Evolutionary conservation across 2,797 vertebrate species (phyloP).

Genomic region (Delichon dasypus): DNA sequence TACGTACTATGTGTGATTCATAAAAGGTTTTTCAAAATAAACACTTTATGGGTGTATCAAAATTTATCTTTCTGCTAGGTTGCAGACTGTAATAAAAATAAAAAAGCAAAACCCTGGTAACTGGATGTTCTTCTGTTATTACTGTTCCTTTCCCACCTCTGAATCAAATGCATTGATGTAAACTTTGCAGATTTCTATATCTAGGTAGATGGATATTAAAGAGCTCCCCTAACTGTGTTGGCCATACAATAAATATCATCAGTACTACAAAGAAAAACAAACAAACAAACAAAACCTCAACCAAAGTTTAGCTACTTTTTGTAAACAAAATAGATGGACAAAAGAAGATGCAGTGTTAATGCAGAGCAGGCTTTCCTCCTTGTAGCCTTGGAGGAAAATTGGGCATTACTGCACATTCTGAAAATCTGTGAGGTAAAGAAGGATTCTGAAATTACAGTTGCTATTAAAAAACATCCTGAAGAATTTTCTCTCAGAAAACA

Average conservation of each 20-base stretch:
- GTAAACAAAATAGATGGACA: background rate
- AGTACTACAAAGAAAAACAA: background rate
- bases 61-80: background rate
- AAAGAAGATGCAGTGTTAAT: background rate
- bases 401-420: background rate
- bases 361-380: background rate
- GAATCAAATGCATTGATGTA: background rate
- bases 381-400: background rate
- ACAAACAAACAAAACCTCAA: background rate
- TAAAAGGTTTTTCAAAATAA: slow-evolving; percentile 33
- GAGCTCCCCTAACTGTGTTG: background rate
- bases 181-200: background rate
- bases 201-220: background rate
- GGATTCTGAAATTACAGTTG: background rate
- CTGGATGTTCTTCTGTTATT: background rate
- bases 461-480: background rate
- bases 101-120: background rate
- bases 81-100: background rate
- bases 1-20: background rate
- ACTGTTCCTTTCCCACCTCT: background rate
- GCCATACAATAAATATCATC: background rate
- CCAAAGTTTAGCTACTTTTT: background rate
- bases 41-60: background rate
- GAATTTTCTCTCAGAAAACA: background rate
- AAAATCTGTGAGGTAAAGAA: background rate